A percentile compares a stretch with the other conserved stretches of the same genome.
phyloP scores from a whole-genome alignment of 1,140 invertebrate species.

The Achatina immaculata region DNA sequence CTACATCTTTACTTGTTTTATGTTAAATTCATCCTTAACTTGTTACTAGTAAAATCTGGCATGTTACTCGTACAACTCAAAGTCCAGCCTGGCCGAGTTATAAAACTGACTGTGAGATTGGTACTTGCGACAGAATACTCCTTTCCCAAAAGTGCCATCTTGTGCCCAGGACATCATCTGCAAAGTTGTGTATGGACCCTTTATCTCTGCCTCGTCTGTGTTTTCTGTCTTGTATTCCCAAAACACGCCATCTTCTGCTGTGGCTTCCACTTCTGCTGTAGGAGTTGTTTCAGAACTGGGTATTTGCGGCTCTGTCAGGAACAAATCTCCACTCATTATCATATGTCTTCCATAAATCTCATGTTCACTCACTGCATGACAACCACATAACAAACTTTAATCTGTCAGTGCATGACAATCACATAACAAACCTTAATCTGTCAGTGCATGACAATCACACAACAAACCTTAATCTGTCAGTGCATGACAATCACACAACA shows the following conservation, averaged over 20 bases:
- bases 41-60: no score
- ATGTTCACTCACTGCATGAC: background rate
- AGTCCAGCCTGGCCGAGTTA: slow-evolving; percentile 90
- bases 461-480: no score
- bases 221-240: slow-evolving; percentile 95
- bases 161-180: slow-evolving; percentile 91
- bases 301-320: background rate
- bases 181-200: slow-evolving; percentile 86
- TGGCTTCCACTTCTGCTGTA: slow-evolving; percentile 5
- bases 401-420: no score
- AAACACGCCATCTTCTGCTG: slow-evolving; percentile 73
- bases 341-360: no score
- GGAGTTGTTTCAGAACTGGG: background rate
- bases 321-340: background rate
- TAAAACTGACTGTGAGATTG: slow-evolving; percentile 84
- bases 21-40: no score
- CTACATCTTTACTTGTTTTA: no score
- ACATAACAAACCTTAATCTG: no score
- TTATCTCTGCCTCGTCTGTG: slow-evolving; percentile 80
- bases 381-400: no score
- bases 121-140: slow-evolving; percentile 78
- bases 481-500: no score
- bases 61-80: slow-evolving; percentile 85
- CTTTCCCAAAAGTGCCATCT: slow-evolving; percentile 87
- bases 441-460: no score